Evolutionary conservation across 2,888 invertebrate genomes (phyloP).

Genomic region (Strigamia maritima): DNA sequence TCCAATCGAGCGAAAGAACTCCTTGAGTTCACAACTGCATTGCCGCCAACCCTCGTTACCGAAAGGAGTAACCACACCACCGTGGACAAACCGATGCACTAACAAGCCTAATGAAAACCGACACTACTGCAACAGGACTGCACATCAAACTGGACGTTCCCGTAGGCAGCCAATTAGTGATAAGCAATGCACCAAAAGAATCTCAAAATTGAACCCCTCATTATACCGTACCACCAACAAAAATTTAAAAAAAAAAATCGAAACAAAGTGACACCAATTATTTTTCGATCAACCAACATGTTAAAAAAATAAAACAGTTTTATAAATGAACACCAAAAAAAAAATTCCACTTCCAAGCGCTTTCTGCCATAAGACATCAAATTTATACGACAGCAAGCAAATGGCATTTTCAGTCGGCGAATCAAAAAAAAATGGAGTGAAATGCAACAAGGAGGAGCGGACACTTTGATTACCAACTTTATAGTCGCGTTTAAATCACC

Average conservation of each 20-base stretch:
- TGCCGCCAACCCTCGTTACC: slow-evolving; percentile 32
- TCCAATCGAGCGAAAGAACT: slow-evolving; percentile 21
- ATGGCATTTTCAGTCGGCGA: slow-evolving; percentile 27
- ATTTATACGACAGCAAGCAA: slow-evolving; percentile 34
- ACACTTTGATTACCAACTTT: slow-evolving; percentile 34
- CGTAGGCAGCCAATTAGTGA: slow-evolving; percentile 32
- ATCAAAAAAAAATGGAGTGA: slow-evolving; percentile 14
- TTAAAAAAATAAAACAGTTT: background rate
- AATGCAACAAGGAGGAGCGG: slow-evolving; percentile 32
- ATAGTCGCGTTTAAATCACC: slow-evolving; percentile 32
- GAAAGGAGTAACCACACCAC: slow-evolving; percentile 26
- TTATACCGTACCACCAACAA: background rate
- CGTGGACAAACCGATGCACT: slow-evolving; percentile 11
- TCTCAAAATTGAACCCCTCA: background rate
- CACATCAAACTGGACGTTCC: slow-evolving; percentile 27
- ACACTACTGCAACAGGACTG: background rate
- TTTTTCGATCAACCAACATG: background rate
- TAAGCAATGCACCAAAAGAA: slow-evolving; percentile 18
- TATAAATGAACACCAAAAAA: background rate
- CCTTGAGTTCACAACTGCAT: background rate
- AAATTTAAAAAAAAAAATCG: background rate
- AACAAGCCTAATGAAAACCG: slow-evolving; percentile 34
- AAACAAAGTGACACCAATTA: slow-evolving; percentile 28
- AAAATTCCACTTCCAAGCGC: background rate
- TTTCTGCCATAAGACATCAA: background rate